These are phyloP conservation scores for Plotosus lineatus DNA, from an alignment of 2,113 vertebrate genomes.

Conservation along the genomic window DNA sequence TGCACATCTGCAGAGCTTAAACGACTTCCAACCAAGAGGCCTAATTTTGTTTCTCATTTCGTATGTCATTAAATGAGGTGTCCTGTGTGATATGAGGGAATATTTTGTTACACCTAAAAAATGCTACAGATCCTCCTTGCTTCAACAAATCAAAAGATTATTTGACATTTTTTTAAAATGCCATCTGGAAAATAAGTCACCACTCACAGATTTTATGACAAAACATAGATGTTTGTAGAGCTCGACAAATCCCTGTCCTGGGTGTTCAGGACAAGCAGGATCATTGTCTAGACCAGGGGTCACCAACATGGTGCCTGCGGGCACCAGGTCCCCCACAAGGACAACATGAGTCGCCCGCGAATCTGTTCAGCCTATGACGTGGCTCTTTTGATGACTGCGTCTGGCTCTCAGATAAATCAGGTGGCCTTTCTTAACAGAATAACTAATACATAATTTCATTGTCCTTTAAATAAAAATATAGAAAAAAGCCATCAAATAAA, in stretches of 20 bases:
- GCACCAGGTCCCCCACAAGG: too few species aligned
- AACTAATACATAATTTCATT: too few species aligned
- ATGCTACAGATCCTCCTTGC: background rate
- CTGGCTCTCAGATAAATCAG: too few species aligned
- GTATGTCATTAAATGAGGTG: slow-evolving; percentile 39
- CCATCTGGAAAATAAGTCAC: background rate
- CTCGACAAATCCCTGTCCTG: background rate
- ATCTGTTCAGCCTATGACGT: too few species aligned
- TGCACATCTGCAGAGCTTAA: slow-evolving; percentile 51
- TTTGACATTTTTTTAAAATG: background rate
- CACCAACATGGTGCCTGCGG: too few species aligned
- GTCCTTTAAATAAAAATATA: too few species aligned
- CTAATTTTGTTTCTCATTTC: slow-evolving; percentile 43
- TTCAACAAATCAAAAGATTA: background rate
- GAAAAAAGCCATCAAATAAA: too few species aligned
- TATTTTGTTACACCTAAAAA: slow-evolving; percentile 3
- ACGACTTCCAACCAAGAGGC: slow-evolving; percentile 44
- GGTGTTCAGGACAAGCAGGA: background rate
- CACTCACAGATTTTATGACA: background rate
- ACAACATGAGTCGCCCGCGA: too few species aligned
- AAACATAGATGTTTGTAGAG: background rate
- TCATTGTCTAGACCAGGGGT: background rate
- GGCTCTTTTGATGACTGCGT: too few species aligned
- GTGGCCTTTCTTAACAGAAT: too few species aligned
- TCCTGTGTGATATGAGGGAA: slow-evolving; percentile 20